Evolutionary conservation across 2,113 vertebrate genomes (phyloP), one percentile per base, ranked within the genome.

Genomic region (Ammodytes marinus): DNA sequence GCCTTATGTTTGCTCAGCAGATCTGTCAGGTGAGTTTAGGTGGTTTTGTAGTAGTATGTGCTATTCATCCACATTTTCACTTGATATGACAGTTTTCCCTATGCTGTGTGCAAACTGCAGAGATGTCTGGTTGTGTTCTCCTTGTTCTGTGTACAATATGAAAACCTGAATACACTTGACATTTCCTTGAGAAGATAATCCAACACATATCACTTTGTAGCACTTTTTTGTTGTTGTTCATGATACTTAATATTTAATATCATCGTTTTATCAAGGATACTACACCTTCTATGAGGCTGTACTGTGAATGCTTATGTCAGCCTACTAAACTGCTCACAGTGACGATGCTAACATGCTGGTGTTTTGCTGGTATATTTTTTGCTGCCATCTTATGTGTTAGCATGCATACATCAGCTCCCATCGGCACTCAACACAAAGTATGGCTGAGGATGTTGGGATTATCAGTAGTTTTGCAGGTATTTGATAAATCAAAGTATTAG

Each of bases 1-100:
- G 95, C 77, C 94, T 99, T 19, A 93, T 97, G 69, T 99, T 97
- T 0, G 96, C 97, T 35, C 95, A 96, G 88, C 97, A 99, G 92
- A 98, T 99, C 90, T 99, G 97, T 17, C 92, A 97, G 96, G 98
- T 97, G 73, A 92, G 92, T 55, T 69, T 6, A 45, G 42, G 1
- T 6, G 59, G 3, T 77, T 68, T n/a, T 52, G 2, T 27, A 15
- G 3, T 74, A 13, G 45, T 46, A 63, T 65, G 47, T 84, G 58
- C 19, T 57, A 17, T 35, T 53, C 40, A 45, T 72, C 9, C 12
- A 10, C 11, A 47, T 77, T 49, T 76, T 4, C 43, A 12, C n/a
- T 54, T 64, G 14, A 54, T 64, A 39, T 50, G 3, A 42, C 15
- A 43, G n/a, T 9, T 14, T 15, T 63, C 15, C 13, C 47, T 3